These are phyloP conservation scores for Psittacula derbiana DNA, from an alignment of 2,797 vertebrate species.

Conservation along the genomic window DNA sequence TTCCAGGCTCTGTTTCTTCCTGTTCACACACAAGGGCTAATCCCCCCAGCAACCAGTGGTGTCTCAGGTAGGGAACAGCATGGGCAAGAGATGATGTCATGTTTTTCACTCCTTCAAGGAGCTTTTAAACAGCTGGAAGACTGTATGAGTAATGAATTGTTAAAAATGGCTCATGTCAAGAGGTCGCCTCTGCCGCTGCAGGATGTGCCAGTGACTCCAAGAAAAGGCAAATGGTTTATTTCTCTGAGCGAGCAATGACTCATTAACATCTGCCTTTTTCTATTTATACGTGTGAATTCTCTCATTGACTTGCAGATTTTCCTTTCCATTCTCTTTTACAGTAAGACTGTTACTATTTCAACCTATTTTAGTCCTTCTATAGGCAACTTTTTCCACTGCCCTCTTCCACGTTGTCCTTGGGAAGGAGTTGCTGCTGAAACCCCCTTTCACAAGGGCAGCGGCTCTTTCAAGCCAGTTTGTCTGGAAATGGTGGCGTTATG, in stretches of 20 bases:
- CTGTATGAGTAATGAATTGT: conserved; percentile 45
- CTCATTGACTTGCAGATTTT: conserved; percentile 50
- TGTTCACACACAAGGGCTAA: neutral
- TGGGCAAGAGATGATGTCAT: conserved; percentile 37
- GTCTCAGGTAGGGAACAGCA: neutral
- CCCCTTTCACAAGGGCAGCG: neutral
- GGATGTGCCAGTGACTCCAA: conserved; percentile 22
- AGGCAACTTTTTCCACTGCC: conserved; percentile 34
- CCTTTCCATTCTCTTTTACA: conserved; percentile 43
- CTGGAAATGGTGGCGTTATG: neutral
- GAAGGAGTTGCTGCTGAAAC: neutral
- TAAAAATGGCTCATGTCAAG: conserved; percentile 17
- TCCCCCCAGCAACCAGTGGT: neutral
- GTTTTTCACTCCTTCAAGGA: neutral
- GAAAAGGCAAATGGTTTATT: conserved; percentile 35
- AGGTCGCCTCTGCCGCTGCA: conserved; percentile 12
- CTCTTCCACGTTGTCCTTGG: neutral
- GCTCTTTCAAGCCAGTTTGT: neutral
- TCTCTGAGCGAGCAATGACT: conserved; percentile 33
- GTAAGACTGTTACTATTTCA: neutral
- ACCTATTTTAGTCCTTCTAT: neutral
- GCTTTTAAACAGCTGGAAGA: conserved; percentile 5
- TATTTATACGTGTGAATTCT: conserved; percentile 50
- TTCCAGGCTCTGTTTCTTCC: neutral
- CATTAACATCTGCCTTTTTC: conserved; percentile 49